A percentile compares a stretch with the other conserved stretches of the same genome.
Evolutionary conservation across 2,888 invertebrate species (phyloP).

Genomic region (Plebejus argus): DNA sequence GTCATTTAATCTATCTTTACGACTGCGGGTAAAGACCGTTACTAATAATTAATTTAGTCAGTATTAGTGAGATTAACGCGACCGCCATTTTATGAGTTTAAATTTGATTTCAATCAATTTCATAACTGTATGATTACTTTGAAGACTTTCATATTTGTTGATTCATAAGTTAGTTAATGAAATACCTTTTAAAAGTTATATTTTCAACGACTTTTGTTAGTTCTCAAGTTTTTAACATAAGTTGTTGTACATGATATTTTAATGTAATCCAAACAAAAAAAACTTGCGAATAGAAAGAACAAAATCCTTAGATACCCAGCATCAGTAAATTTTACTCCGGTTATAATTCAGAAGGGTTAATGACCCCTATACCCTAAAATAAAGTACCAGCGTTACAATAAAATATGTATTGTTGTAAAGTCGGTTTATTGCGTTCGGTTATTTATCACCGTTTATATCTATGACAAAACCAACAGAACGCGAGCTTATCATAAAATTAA

Average conservation of each 20-base stretch:
- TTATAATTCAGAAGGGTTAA: background rate
- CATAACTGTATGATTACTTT: background rate
- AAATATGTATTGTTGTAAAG: constrained; percentile 29
- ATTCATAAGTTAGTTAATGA: background rate
- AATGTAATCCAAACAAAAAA: too few relatives aligned
- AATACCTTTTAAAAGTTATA: background rate
- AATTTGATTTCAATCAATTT: background rate
- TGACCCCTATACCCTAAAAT: constrained; percentile 5
- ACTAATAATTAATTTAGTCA: constrained; percentile 17
- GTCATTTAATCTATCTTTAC: constrained; percentile 17
- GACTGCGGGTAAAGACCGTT: constrained; percentile 16
- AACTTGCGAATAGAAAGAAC: too few relatives aligned
- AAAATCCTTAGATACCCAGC: background rate
- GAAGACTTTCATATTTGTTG: background rate
- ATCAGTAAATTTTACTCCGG: background rate
- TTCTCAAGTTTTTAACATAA: too few relatives aligned
- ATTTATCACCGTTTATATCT: constrained; percentile 31
- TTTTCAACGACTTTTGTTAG: too few relatives aligned
- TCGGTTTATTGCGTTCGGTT: constrained; percentile 24
- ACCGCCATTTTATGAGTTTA: constrained; percentile 11
- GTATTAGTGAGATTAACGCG: constrained; percentile 9
- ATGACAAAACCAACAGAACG: constrained; percentile 41
- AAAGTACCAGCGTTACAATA: constrained; percentile 20
- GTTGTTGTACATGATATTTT: too few relatives aligned
- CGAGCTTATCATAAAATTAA: constrained; percentile 76